Evolutionary conservation across 2,113 vertebrate species (phyloP).

Genomic region (Aix galericulata): DNA sequence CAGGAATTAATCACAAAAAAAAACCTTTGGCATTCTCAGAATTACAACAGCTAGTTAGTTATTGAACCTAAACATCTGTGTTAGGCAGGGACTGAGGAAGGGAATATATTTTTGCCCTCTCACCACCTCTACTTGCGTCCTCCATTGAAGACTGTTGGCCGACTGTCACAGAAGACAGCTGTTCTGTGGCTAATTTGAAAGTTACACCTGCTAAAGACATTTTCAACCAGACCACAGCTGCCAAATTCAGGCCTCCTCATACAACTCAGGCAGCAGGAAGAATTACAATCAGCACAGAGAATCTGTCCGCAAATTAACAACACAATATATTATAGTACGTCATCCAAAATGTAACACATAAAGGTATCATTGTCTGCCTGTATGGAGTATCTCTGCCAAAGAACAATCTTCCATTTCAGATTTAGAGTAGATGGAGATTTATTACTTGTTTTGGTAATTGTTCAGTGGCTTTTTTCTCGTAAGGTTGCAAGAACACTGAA

Average conservation of each 20-base stretch:
- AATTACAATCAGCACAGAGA: background rate
- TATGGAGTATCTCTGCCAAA: background rate
- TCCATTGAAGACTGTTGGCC: background rate
- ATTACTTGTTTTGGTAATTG: background rate
- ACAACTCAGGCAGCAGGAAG: background rate
- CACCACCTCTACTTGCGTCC: background rate
- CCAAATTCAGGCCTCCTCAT: background rate
- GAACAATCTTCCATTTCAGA: background rate
- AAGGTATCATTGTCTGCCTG: background rate
- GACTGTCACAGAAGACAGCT: background rate
- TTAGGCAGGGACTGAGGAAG: background rate
- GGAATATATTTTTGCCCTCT: background rate
- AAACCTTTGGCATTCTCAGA: background rate
- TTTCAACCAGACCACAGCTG: background rate
- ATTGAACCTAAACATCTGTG: background rate
- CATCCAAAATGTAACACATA: background rate
- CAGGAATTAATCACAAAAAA: background rate
- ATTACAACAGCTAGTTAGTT: background rate
- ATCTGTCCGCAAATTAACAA: background rate
- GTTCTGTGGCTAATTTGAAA: background rate
- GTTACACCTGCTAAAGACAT: background rate
- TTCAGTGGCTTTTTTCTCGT: background rate
- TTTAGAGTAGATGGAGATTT: background rate
- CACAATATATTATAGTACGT: background rate
- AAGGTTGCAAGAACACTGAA: background rate